These are phyloP conservation scores for Thomomys bottae DNA, from an alignment of 2,113 vertebrate species.

Conservation along the genomic window DNA sequence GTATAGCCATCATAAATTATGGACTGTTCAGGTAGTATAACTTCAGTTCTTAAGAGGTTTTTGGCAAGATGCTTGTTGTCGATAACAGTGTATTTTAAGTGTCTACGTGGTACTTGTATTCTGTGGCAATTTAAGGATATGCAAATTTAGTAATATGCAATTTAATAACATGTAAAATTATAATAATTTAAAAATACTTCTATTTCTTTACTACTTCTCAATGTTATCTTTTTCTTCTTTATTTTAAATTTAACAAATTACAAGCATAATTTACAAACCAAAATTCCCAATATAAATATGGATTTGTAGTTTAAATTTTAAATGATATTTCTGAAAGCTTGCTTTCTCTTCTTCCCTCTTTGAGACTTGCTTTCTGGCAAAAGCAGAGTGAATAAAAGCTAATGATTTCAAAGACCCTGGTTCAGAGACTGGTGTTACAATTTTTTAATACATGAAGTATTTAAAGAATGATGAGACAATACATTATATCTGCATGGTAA, in stretches of 20 bases:
- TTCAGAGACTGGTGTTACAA: slow-evolving; percentile 78
- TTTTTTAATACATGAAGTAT: slow-evolving; percentile 83
- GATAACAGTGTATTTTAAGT: background rate
- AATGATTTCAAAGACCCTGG: slow-evolving; percentile 72
- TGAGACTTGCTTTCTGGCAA: slow-evolving; percentile 73
- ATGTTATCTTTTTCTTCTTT: background rate
- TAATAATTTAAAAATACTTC: slow-evolving; percentile 13
- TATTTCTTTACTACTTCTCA: background rate
- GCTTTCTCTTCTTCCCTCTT: slow-evolving; percentile 70
- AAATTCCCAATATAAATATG: background rate
- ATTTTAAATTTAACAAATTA: background rate
- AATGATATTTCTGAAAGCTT: slow-evolving; percentile 68
- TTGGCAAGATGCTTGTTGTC: background rate
- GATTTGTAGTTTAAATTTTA: slow-evolving; percentile 1
- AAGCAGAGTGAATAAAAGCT: slow-evolving; percentile 79
- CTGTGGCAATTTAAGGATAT: background rate
- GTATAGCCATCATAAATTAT: background rate
- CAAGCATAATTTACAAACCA: slow-evolving; percentile 26
- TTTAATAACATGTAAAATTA: background rate
- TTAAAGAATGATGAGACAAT: slow-evolving; percentile 86
- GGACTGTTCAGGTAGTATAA: background rate
- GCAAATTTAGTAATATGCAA: background rate
- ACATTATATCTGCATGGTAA: slow-evolving; percentile 85
- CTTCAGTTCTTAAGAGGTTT: slow-evolving; percentile 17
- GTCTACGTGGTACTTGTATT: background rate